A percentile compares a stretch with the other conserved stretches of the same genome.
Evolutionary conservation across 1,140 invertebrate genomes (phyloP).

Genomic region (Philopotamus ludificatus): DNA sequence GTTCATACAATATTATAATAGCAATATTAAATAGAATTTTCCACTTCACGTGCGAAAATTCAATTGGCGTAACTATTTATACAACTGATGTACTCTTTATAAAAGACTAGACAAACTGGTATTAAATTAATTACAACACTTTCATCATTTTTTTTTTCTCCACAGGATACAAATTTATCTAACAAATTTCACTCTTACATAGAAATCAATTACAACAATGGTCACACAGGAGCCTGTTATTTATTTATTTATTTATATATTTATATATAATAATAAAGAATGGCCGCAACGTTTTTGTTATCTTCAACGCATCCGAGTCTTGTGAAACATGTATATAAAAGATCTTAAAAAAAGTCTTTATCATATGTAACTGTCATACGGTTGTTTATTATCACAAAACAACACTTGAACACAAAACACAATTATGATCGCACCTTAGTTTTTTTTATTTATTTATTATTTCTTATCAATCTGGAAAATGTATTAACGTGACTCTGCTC

Average conservation of each 20-base stretch:
- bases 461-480: no score
- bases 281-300: constrained; percentile 14
- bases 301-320: no score
- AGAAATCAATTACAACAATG: background rate
- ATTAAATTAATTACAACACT: constrained; percentile 16
- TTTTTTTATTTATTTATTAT: background rate
- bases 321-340: no score
- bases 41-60: no score
- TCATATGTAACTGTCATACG: constrained; percentile 7
- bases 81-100: constrained; percentile 17
- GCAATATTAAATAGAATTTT: no score
- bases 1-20: background rate
- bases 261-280: constrained; percentile 17
- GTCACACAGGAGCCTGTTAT: background rate
- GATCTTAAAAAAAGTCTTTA: constrained; percentile 22
- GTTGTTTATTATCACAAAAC: constrained; percentile 14
- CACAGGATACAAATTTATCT: background rate
- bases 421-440: background rate
- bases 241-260: no score
- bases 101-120: constrained; percentile 42
- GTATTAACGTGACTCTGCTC: no score
- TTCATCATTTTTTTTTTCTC: background rate
- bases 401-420: constrained; percentile 27
- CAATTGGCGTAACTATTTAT: background rate
- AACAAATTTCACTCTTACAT: background rate